Base-by-base conservation (phyloP, 2,113 vertebrate genomes). In the Oreochromis spilurus region DNA sequence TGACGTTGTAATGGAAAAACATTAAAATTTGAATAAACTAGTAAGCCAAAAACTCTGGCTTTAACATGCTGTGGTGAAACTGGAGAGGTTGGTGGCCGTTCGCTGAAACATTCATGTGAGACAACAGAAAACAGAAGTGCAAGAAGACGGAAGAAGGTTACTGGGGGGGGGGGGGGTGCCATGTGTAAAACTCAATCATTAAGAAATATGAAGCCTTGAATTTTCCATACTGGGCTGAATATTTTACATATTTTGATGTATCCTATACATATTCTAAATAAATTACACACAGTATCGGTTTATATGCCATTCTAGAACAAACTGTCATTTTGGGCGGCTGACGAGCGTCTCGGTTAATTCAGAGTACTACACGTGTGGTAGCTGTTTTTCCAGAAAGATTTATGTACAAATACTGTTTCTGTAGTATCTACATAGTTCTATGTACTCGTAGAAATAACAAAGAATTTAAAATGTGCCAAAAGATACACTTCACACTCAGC, bases 381-480 rank as follows among this genome's bases (percentile, higher is more conserved):
- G 87, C 72, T 16, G 60, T 77, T 75, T 72, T 58, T 70, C 75
- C 55, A 53, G 50, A 87, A 87, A 81, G 83, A 94, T 72, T 79
- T 88, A 40, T 91, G 77, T 96, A 95, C 92, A 95, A 91, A 94
- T 91, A 95, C 92, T 91, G 86, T 87, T 88, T 89, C 58, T 85
- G 75, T 89, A 83, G 89, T 95, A 95, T 96, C 79, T 95, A 95
- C 82, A 90, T 38, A 34, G 14, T 52, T 85, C 29, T 88, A 79
- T 81, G 29, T n/a, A 31, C 67, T 53, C n/a, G 79, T 55, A 83
- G 82, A 89, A 94, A 93, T 84, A 60, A 78, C 43, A 82, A 24
- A 53, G 16, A 4, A 84, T 50, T 85, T 75, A 77, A 87, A 38
- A 60, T 85, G 31, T 70, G 62, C 40, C 54, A 21, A 84, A 75